phyloP scores from a whole-genome alignment of 2,113 vertebrate genomes.

The Pan troglodytes region NHGRI_mPanTro3-v2.1_pri NC_072404.2:34365001-34365500 shows the following conservation, averaged over 20 bases:
- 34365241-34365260: not conserved
- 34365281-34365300: not conserved
- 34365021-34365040: not conserved
- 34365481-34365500: not conserved
- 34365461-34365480: not conserved
- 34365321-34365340: not conserved
- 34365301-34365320: not conserved
- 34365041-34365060: slow-evolving; percentile 16
- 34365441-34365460: not conserved
- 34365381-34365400: not conserved
- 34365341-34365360: not conserved
- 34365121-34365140: not conserved
- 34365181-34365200: not conserved
- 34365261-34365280: not conserved
- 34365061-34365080: slow-evolving; percentile 25
- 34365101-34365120: not conserved
- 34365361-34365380: not conserved
- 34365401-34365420: slow-evolving; percentile 10
- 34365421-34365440: slow-evolving; percentile 3
- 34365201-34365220: not conserved
- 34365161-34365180: not conserved
- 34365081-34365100: not conserved
- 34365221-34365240: not conserved
- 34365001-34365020: not conserved
- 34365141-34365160: not conserved